phyloP scores from a whole-genome alignment of 1,140 invertebrate genomes.

The Drosophila equinoxialis region DNA sequence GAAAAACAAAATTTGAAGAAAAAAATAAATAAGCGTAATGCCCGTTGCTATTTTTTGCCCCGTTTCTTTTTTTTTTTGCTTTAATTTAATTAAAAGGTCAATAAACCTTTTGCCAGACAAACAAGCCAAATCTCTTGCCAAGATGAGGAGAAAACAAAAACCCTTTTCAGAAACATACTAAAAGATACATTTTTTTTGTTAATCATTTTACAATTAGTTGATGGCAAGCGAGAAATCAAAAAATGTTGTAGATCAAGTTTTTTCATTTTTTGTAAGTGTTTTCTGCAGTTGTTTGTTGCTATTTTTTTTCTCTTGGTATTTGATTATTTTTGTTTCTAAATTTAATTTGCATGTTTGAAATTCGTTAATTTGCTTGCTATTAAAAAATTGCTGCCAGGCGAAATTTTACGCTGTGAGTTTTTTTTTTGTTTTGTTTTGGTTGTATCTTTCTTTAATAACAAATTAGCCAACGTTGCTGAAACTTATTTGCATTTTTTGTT shows the following conservation, averaged over 20 bases:
- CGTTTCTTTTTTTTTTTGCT: conserved; percentile 44
- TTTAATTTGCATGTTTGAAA: conserved; percentile 66
- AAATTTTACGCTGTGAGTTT: conserved; percentile 49
- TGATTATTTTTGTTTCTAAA: conserved; percentile 31
- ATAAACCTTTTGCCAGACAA: conserved; percentile 30
- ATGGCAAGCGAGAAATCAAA: conserved; percentile 34
- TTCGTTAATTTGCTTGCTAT: conserved; percentile 57
- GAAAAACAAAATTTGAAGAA: conserved; percentile 27
- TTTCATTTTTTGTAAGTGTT: conserved; percentile 27
- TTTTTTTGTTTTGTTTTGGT: conserved; percentile 29
- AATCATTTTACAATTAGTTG: conserved; percentile 58
- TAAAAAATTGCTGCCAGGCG: conserved; percentile 47
- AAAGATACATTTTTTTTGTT: conserved; percentile 31
- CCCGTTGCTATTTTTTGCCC: conserved; percentile 54
- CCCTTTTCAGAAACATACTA: conserved; percentile 33
- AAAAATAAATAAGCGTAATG: conserved; percentile 45
- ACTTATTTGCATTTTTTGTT: conserved; percentile 53
- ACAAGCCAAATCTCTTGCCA: conserved; percentile 5
- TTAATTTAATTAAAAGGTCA: conserved; percentile 65
- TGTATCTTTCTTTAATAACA: conserved; percentile 33
- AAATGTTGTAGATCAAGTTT: conserved; percentile 65
- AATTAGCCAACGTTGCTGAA: conserved; percentile 48
- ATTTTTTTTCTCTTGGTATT: conserved; percentile 18
- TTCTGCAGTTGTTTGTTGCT: conserved; percentile 35
- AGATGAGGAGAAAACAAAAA: conserved; percentile 6